Evolutionary conservation across 2,888 invertebrate species (phyloP).

Genomic region (Xylocampa areola): DNA sequence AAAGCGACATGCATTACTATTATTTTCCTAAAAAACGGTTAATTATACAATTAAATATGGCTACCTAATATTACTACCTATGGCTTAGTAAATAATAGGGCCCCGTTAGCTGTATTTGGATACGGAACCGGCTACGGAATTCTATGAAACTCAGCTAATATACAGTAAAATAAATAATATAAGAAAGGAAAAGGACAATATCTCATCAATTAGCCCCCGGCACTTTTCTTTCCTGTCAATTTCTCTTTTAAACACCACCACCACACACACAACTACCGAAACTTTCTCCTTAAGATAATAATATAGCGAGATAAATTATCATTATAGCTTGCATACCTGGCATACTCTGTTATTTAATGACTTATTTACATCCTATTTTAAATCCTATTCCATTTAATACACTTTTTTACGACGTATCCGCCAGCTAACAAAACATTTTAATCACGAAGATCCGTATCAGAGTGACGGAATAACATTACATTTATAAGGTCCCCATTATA

Average conservation of each 20-base stretch:
- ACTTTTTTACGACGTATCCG: constrained; percentile 7
- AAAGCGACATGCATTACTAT: no score
- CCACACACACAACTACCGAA: no score
- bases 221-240: constrained; percentile 28
- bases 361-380: constrained; percentile 3
- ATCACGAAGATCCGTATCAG: constrained; percentile 32
- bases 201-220: constrained; percentile 22
- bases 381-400: not conserved
- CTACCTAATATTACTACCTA: no score
- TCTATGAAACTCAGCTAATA: no score
- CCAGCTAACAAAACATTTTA: constrained; percentile 32
- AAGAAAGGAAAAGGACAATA: constrained; percentile 19
- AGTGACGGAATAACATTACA: constrained; percentile 23
- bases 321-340: not conserved
- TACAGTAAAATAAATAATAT: no score
- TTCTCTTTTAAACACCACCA: constrained; percentile 31
- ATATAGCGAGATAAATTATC: constrained; percentile 5
- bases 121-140: no score
- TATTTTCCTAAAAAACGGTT: no score
- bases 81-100: no score
- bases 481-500: no score
- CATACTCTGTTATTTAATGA: not conserved
- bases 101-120: no score
- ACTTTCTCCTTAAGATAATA: constrained; percentile 33
- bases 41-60: no score